Evolutionary conservation across 2,888 invertebrate species (phyloP).

Genomic region (Tanytarsus gracilentus): DNA sequence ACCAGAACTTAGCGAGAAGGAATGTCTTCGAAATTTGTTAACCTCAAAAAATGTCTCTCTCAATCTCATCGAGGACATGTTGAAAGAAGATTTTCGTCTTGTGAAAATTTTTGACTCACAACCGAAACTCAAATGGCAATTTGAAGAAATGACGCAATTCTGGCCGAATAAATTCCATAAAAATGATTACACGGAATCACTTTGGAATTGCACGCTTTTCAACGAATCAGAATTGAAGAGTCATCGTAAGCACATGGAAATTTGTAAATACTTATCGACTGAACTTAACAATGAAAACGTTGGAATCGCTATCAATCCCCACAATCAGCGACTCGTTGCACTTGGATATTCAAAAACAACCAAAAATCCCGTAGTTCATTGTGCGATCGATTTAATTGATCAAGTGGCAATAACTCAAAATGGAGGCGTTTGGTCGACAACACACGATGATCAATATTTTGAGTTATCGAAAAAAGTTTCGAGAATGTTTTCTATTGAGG

Average conservation of each 20-base stretch:
- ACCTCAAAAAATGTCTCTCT: not conserved
- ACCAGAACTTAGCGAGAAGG: constrained; percentile 34
- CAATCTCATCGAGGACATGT: constrained; percentile 12
- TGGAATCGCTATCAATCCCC: constrained; percentile 69
- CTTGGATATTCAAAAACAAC: constrained; percentile 51
- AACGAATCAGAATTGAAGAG: constrained; percentile 44
- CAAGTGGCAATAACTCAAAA: constrained; percentile 73
- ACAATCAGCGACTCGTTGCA: constrained; percentile 53
- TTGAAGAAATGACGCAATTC: constrained; percentile 47
- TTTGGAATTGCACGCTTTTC: constrained; percentile 56
- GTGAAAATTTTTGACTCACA: constrained; percentile 51
- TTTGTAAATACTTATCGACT: constrained; percentile 40
- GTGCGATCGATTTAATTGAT: constrained; percentile 77
- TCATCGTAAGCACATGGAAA: constrained; percentile 52
- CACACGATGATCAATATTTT: constrained; percentile 32
- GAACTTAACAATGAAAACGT: constrained; percentile 38
- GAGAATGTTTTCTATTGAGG: constrained; percentile 40
- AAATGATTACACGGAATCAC: constrained; percentile 60
- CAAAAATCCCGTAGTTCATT: constrained; percentile 68
- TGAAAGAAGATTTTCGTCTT: constrained; percentile 44
- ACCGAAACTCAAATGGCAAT: constrained; percentile 60
- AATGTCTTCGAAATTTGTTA: constrained; percentile 8
- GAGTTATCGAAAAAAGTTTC: constrained; percentile 41
- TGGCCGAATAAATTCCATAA: constrained; percentile 86
- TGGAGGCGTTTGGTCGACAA: constrained; percentile 58